Evolutionary conservation across 37 sponge, comb jelly and placozoan species (phyloP).

Genomic region (Amphimedon queenslandica): DNA sequence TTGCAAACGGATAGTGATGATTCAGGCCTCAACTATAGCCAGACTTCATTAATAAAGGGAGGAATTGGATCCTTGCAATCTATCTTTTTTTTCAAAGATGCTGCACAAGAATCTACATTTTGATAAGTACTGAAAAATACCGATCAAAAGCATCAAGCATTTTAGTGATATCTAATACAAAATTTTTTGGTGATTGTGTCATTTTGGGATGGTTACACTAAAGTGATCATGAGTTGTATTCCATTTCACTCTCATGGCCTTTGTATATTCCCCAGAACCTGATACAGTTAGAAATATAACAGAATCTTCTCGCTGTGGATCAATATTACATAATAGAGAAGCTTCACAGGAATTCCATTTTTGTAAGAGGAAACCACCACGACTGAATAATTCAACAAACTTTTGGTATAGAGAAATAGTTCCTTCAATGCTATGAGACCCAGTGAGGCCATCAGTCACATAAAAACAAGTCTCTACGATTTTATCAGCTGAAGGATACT

Average conservation of each 20-base stretch:
- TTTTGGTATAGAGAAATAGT: slow-evolving; percentile 1
- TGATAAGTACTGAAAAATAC: slow-evolving; percentile 16
- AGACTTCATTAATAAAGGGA: background rate
- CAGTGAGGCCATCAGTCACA: slow-evolving; percentile 22
- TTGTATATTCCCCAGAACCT: slow-evolving; percentile 1
- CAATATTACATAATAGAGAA: slow-evolving; percentile 19
- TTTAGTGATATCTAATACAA: slow-evolving; percentile 29
- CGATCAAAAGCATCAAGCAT: slow-evolving; percentile 23
- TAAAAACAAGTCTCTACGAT: slow-evolving; percentile 16
- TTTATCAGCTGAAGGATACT: slow-evolving; percentile 19
- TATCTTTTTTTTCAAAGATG: slow-evolving; percentile 12
- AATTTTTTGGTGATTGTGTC: slow-evolving; percentile 1
- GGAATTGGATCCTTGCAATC: background rate
- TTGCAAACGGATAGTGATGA: background rate
- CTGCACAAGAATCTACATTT: slow-evolving; percentile 41
- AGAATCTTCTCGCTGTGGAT: slow-evolving; percentile 12
- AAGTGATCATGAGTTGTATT: slow-evolving; percentile 20
- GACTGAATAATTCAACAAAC: slow-evolving; percentile 11
- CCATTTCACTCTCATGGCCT: slow-evolving; percentile 33
- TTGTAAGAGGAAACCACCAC: slow-evolving; percentile 20
- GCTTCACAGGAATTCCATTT: slow-evolving; percentile 25
- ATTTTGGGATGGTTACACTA: background rate
- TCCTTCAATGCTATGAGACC: slow-evolving; percentile 9
- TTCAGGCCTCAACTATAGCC: background rate
- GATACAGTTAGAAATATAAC: slow-evolving; percentile 1